These are phyloP conservation scores for Lasioglossum figueresi DNA, from an alignment of 2,888 invertebrate species.

Conservation along the genomic window DNA sequence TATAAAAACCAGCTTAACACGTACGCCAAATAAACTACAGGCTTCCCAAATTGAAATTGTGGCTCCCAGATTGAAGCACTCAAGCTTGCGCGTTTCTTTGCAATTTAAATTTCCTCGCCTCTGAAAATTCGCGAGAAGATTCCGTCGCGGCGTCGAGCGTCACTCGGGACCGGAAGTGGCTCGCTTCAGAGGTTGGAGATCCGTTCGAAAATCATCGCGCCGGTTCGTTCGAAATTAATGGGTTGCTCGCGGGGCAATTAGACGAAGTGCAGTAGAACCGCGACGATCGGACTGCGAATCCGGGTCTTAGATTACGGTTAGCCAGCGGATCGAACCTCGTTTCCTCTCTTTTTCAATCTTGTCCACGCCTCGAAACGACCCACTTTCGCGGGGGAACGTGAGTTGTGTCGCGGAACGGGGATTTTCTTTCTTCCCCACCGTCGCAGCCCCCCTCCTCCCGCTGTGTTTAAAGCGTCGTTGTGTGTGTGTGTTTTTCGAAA, in stretches of 20 bases:
- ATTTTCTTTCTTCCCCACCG: neutral
- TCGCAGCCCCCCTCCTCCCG: no score
- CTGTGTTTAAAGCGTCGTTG: neutral
- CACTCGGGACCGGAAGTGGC: neutral
- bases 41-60: neutral
- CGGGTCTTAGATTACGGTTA: constrained; percentile 28
- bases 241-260: constrained; percentile 48
- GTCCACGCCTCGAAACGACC: constrained; percentile 44
- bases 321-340: constrained; percentile 3
- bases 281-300: constrained; percentile 24
- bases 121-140: neutral
- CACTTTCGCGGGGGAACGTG: constrained; percentile 22
- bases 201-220: constrained; percentile 34
- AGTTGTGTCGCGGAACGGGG: constrained; percentile 5
- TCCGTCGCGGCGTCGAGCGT: neutral
- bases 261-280: constrained; percentile 20
- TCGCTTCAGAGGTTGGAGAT: neutral
- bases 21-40: neutral
- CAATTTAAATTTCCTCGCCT: neutral
- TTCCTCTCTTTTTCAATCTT: neutral
- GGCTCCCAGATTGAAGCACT: neutral
- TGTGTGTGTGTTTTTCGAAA: neutral
- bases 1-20: neutral
- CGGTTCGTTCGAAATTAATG: constrained; percentile 63
- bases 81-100: neutral